Conservation (phyloP, 2,888 invertebrate genomes). For the Coleophora flavipennella region DNA sequence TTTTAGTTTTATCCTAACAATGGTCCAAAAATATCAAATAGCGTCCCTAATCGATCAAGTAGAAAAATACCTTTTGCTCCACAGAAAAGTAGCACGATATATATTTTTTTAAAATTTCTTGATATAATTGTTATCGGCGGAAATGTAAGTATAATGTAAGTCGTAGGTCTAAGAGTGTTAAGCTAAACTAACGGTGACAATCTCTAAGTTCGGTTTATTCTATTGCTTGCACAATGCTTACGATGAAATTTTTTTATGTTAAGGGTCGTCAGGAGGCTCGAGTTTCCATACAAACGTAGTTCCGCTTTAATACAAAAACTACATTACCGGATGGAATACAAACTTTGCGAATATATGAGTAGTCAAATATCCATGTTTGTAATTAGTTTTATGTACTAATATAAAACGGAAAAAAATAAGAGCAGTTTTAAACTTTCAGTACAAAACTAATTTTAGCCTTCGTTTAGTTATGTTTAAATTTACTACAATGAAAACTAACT, state of each 20-base stretch:
- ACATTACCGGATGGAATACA: no score
- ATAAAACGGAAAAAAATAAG: no score
- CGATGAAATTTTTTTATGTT: slow-evolving; percentile 26
- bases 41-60: slow-evolving; percentile 68
- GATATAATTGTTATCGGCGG: slow-evolving; percentile 27
- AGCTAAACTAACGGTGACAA: slow-evolving; percentile 58
- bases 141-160: slow-evolving; percentile 30
- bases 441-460: no score
- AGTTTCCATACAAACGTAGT: no score
- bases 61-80: slow-evolving; percentile 69
- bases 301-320: no score
- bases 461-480: no score
- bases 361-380: no score
- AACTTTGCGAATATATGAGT: no score
- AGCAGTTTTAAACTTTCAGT: no score
- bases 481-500: no score
- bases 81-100: slow-evolving; percentile 56
- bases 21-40: slow-evolving; percentile 73
- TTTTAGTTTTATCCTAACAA: slow-evolving; percentile 52
- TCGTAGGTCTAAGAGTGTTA: slow-evolving; percentile 63
- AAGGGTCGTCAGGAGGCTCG: no score
- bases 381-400: no score
- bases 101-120: slow-evolving; percentile 28
- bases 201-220: slow-evolving; percentile 43
- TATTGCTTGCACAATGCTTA: slow-evolving; percentile 46